A percentile compares a stretch with the other conserved stretches of the same genome.
phyloP scores from a whole-genome alignment of 2,113 vertebrate genomes.

The Pseudolaguvia tuberculata region DNA sequence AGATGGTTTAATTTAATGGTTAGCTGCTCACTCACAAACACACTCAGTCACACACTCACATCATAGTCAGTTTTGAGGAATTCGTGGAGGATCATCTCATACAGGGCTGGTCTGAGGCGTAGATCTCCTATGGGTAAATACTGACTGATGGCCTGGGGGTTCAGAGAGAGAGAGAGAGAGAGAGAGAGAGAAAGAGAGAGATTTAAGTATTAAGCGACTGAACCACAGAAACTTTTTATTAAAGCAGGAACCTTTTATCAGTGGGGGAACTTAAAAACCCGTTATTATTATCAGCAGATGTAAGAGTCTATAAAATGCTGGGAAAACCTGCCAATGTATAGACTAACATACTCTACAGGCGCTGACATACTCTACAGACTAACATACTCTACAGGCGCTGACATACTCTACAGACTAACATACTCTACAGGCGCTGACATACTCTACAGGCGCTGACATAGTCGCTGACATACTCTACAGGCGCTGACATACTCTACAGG shows the following conservation, averaged over 20 bases:
- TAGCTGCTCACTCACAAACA: neutral
- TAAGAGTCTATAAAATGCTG: neutral
- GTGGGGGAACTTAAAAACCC: neutral
- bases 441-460: too few relatives aligned
- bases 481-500: too few relatives aligned
- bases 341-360: neutral
- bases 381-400: too few relatives aligned
- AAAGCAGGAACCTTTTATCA: neutral
- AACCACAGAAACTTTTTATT: neutral
- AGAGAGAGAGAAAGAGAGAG: conserved; percentile 5
- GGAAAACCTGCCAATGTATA: neutral
- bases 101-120: conserved; percentile 89
- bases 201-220: neutral
- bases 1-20: too few relatives aligned
- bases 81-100: conserved; percentile 97
- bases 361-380: too few relatives aligned
- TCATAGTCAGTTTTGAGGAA: conserved; percentile 96
- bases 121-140: conserved; percentile 93
- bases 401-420: too few relatives aligned
- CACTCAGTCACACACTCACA: conserved; percentile 61
- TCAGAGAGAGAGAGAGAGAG: neutral
- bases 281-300: conserved; percentile 11
- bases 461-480: too few relatives aligned
- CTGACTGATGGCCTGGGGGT: conserved; percentile 86
- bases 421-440: too few relatives aligned